These are phyloP conservation scores for Nesidiocoris tenuis DNA, from an alignment of 2,888 invertebrate species.

Conservation along the genomic window DNA sequence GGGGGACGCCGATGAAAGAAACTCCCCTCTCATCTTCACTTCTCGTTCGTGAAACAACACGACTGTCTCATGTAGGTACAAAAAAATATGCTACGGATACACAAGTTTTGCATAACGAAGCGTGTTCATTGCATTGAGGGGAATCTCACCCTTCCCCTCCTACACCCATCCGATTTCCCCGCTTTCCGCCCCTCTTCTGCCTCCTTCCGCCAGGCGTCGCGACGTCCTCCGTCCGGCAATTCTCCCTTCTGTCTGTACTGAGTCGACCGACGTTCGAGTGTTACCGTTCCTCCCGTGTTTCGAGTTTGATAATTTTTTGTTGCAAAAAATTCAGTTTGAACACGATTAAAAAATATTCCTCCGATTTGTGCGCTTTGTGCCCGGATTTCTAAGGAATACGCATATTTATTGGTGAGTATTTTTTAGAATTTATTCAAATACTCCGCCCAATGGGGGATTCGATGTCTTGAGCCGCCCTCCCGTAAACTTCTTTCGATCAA, in stretches of 20 bases:
- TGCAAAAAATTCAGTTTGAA: background rate
- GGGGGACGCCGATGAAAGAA: too few species aligned
- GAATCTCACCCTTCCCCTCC: constrained; percentile 26
- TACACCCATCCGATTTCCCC: background rate
- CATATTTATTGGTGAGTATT: constrained; percentile 6
- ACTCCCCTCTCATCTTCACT: too few species aligned
- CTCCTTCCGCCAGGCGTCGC: constrained; percentile 2
- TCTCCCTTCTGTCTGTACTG: constrained; percentile 21
- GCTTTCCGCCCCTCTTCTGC: constrained; percentile 9
- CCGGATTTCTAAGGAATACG: constrained; percentile 13
- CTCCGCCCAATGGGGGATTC: too few species aligned
- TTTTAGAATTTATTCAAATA: background rate
- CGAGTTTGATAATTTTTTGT: background rate
- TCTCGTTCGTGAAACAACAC: too few species aligned
- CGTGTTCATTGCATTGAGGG: background rate
- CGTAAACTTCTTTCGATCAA: background rate
- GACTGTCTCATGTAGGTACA: too few species aligned
- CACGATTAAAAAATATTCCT: background rate
- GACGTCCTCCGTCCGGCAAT: background rate
- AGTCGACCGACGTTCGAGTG: constrained; percentile 29
- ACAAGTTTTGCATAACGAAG: background rate
- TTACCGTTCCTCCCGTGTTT: constrained; percentile 5
- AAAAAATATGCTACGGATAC: too few species aligned
- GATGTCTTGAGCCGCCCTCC: too few species aligned
- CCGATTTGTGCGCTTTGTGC: background rate